Percentiles rank a stretch among this genome's conserved stretches.
These are phyloP conservation scores for Dasysyrphus tricinctus DNA, from an alignment of 2,888 invertebrate genomes.

Conservation along the genomic window DNA sequence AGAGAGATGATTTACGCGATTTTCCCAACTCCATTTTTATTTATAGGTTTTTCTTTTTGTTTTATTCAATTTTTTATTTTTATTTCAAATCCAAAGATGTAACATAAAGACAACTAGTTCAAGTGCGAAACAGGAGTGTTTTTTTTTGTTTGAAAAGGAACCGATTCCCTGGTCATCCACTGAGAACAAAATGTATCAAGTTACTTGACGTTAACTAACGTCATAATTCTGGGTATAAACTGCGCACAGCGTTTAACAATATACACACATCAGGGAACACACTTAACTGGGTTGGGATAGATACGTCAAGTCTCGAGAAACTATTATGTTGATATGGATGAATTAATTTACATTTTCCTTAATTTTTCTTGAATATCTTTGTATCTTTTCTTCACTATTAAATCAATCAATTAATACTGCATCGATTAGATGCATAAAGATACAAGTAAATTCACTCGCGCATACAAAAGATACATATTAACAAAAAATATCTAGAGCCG, in stretches of 20 bases:
- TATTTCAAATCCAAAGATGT: not conserved
- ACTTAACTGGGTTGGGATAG: constrained; percentile 20
- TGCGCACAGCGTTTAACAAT: constrained; percentile 27
- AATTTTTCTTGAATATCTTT: constrained; percentile 15
- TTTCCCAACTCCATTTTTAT: constrained; percentile 69
- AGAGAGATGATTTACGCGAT: constrained; percentile 59
- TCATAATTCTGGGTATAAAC: constrained; percentile 58
- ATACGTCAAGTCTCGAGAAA: constrained; percentile 14
- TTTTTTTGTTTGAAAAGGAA: constrained; percentile 20
- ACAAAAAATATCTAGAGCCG: not conserved
- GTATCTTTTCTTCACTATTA: constrained; percentile 43
- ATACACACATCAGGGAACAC: constrained; percentile 46
- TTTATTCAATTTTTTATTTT: not conserved
- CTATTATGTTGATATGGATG: constrained; percentile 53
- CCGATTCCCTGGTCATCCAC: constrained; percentile 62
- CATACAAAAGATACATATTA: constrained; percentile 32
- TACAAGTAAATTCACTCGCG: constrained; percentile 37
- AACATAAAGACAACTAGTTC: constrained; percentile 55
- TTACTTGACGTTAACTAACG: constrained; percentile 66
- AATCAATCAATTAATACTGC: constrained; percentile 66
- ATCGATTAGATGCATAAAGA: constrained; percentile 55
- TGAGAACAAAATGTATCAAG: constrained; percentile 62
- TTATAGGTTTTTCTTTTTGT: constrained; percentile 35
- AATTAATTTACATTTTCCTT: constrained; percentile 73
- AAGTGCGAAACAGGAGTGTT: constrained; percentile 52